These are phyloP conservation scores for Neotoma lepida DNA, from an alignment of 2,113 vertebrate genomes.

Conservation along the genomic window DNA sequence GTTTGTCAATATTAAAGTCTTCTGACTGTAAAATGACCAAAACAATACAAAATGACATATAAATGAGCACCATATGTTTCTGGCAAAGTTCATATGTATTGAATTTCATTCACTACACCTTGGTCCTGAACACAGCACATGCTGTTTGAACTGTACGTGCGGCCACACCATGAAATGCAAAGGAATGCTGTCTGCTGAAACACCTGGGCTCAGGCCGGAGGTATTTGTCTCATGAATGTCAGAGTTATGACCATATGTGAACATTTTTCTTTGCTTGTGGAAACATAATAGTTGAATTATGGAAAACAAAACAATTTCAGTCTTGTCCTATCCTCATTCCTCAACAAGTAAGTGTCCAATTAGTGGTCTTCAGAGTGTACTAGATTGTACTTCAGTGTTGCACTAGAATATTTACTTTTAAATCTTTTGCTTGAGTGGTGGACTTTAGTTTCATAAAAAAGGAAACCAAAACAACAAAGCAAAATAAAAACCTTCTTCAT, in stretches of 20 bases:
- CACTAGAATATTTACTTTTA: neutral
- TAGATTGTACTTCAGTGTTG: neutral
- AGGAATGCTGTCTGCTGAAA: neutral
- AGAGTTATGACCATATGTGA: neutral
- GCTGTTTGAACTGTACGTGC: too few relatives aligned
- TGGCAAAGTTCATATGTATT: neutral
- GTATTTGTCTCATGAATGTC: neutral
- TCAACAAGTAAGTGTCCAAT: neutral
- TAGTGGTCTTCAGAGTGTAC: neutral
- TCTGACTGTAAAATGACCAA: too few relatives aligned
- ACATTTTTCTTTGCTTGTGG: neutral
- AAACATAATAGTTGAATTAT: neutral
- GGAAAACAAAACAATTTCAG: neutral
- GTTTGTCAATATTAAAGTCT: neutral
- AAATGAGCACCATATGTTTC: neutral
- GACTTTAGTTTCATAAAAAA: neutral
- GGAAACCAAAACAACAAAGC: neutral
- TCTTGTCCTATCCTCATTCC: neutral
- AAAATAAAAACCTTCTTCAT: neutral
- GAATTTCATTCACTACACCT: neutral
- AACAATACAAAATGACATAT: neutral
- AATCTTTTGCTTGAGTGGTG: neutral
- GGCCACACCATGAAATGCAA: accelerated
- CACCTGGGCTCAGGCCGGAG: neutral
- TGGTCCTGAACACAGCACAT: neutral